These are phyloP conservation scores for Perca schrenkii DNA, from an alignment of 2,113 vertebrate genomes.

Conservation along the genomic window DNA sequence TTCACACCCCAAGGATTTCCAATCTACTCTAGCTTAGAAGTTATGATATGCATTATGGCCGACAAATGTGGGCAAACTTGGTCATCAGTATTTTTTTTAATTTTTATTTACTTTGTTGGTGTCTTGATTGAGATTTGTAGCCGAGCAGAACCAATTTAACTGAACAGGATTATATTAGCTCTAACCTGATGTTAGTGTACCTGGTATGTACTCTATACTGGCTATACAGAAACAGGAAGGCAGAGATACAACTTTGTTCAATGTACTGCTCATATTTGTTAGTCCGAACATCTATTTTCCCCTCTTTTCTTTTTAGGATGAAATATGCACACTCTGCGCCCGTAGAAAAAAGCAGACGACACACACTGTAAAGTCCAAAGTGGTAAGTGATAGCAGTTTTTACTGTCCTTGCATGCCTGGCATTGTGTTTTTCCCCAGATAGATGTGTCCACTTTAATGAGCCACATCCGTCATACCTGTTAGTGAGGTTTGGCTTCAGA, in stretches of 20 bases:
- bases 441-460: slow-evolving; percentile 49
- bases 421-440: slow-evolving; percentile 52
- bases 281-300: slow-evolving; percentile 19
- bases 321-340: slow-evolving; percentile 81
- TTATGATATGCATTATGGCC: slow-evolving; percentile 81
- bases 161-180: slow-evolving; percentile 17
- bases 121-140: slow-evolving; percentile 72
- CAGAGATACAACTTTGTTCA: slow-evolving; percentile 12
- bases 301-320: slow-evolving; percentile 73
- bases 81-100: slow-evolving; percentile 34
- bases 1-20: slow-evolving; percentile 84
- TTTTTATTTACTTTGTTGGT: slow-evolving; percentile 63
- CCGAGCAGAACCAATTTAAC: slow-evolving; percentile 25
- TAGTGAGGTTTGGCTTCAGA: slow-evolving; percentile 33
- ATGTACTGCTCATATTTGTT: slow-evolving; percentile 29
- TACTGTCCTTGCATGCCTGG: slow-evolving; percentile 59
- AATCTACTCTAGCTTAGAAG: slow-evolving; percentile 81
- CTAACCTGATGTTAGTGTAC: slow-evolving; percentile 6
- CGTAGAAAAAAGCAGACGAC: slow-evolving; percentile 72
- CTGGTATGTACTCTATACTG: not conserved
- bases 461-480: slow-evolving; percentile 43
- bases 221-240: slow-evolving; percentile 2
- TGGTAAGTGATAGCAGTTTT: slow-evolving; percentile 79
- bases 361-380: slow-evolving; percentile 75
- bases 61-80: slow-evolving; percentile 66